phyloP scores from a whole-genome alignment of 92 coral and sea anemone genomes.

The Pocillopora grandis region DNA sequence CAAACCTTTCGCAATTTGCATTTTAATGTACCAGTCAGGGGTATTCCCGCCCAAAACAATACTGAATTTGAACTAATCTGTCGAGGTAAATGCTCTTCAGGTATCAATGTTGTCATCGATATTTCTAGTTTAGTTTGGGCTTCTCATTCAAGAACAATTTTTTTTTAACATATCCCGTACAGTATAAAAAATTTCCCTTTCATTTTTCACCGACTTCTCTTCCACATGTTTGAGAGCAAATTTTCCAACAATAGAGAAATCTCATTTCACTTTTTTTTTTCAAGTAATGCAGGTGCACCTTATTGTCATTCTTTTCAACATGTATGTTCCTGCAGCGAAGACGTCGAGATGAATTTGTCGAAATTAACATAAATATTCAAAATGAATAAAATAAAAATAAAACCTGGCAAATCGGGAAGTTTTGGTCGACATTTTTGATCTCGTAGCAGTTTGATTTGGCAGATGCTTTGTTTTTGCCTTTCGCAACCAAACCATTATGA shows the following conservation, averaged over 20 bases:
- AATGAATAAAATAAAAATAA: background rate
- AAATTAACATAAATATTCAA: conserved; percentile 18
- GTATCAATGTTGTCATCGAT: too few species aligned
- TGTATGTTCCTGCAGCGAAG: conserved; percentile 29
- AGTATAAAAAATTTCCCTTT: background rate
- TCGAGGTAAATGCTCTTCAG: background rate
- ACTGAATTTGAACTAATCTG: background rate
- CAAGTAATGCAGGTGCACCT: conserved; percentile 11
- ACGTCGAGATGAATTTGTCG: background rate
- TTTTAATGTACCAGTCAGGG: conserved; percentile 5
- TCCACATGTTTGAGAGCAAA: background rate
- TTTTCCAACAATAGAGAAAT: background rate
- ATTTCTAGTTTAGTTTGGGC: background rate
- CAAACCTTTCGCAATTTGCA: background rate
- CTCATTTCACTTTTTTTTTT: background rate
- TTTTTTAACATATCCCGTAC: background rate
- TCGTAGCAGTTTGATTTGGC: conserved; percentile 13
- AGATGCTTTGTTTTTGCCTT: background rate
- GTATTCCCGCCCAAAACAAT: background rate
- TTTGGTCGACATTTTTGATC: background rate
- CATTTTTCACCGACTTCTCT: background rate
- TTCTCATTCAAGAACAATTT: background rate
- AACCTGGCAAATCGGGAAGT: background rate
- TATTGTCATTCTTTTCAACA: conserved; percentile 6
- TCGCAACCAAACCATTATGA: too few species aligned